Base-by-base conservation (phyloP, 2,888 invertebrate species). In the Apeira syringaria region DNA sequence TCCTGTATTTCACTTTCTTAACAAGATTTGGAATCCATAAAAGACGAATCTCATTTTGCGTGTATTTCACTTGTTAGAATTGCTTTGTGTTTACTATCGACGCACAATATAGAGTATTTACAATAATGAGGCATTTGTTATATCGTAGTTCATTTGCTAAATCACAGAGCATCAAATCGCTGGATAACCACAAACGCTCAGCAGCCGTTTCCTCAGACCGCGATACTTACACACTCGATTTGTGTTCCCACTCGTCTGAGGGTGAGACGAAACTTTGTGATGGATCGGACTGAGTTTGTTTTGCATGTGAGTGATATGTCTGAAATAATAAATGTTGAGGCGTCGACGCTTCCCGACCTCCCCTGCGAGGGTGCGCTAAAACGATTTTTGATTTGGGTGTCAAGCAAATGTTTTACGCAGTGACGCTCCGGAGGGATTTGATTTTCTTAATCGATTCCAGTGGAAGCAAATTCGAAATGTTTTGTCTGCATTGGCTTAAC, bases 291-390 rank as follows among this genome's bases (percentile, higher is more conserved):
- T 69, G 83, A 88, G 88, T 89, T 88, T 89, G 88, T 87, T 89
- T 89, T 89, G 89, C 89, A 89, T 89, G 88, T 84, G 88, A 88
- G 89, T 88, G 89, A 89, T 89, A 89, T 86, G 88, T 89, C 88
- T 89, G 86, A 87, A 89, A 88, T 89, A 89, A 89, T 89, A 89
- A 89, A 89, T 88, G 88, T 87, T 88, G 86, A 87, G 87, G 89
- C 88, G 87, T 84, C 87, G 86, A 80, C 82, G 82, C 80, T 76
- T 79, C 82, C 81, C 73, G 66, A 55, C 69, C 73, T 68, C 76
- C 81, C 74, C 62, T 54, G 56, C 63, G 72, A 76, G 86, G 87
- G 86, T 80, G 83, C 73, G 81, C 80, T 84, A 89, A 89, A 89
- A 86, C 89, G 89, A 87, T 88, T 89, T 89, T 88, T 89, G 88